Evolutionary conservation across 1,140 invertebrate species (phyloP), one percentile per base, ranked within the genome.

Genomic region (Chlorops oryzae): DNA sequence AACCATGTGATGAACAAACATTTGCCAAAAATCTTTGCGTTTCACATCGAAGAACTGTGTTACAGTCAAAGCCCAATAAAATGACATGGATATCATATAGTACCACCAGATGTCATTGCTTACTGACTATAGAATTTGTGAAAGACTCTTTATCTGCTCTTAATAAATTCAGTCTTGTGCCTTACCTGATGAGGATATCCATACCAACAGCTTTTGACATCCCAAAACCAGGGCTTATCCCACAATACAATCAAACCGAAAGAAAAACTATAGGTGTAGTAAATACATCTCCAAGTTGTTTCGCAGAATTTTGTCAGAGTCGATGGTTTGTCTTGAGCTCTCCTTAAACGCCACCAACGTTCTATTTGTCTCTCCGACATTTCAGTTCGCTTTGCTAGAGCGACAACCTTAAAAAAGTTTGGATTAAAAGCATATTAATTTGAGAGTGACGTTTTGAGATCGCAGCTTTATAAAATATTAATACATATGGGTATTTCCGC

Each of bases 1-100:
- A 4, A 90, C 88, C 63, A 95, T 82, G 67, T 99, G 95, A 75
- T 98, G 96, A 40, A 96, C 79, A 69, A 97, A 94, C 94, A 98
- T 98, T 79, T 98, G 92, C 86, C 89, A 92, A 74, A 98, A 98
- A 76, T 98, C 96, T 78, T 95, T 92, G 42, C 88, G 80, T 60
- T 87, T 90, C 32, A 92, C 85, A 74, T 98, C 94, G 66, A 88
- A 87, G 75, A 96, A 96, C 71, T 97, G 91, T 15, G 90, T 92
- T 34, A 93, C 80, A 39, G 92, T 86, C 43, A 98, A 75, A 5
- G 94, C 88, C 86, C 93, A 93, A 73, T 99, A 99, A 76, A 98
- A 98, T 39, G 88, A 82, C 61, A 93, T 81, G 20, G 93, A 92
- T 49, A 95, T 79, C 83, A 96, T 93, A 75, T 98, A 98, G 73